Evolutionary conservation across 2,888 invertebrate genomes (phyloP), one percentile per base, ranked within the genome.

Genomic region (Hydriomena furcata): DNA sequence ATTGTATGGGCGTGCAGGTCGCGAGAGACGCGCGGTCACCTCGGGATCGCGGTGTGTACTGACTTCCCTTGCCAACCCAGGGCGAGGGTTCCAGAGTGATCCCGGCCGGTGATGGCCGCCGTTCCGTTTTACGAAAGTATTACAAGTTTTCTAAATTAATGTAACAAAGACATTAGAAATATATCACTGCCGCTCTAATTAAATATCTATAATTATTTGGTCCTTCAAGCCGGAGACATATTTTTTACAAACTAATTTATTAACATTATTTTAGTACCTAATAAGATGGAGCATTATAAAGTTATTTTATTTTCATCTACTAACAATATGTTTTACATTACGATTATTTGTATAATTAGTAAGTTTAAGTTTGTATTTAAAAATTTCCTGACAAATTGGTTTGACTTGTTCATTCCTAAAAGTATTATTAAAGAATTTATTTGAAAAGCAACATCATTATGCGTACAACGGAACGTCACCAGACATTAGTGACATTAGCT

Each of bases 41-140:
- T 52, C 64, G 61, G 71, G 60, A 64, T 72, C 81, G 78, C 80
- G 77, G 73, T 69, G 70, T 73, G 71, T 66, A 89, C 88, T 87
- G 75, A 73, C 70, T 72, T 70, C 69, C 65, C 65, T 60, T 61
- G 65, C 66, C 71, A 72, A 79, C 76, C 84, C 85, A 76, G 82
- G 85, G 80, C 79, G 77, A 82, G 79, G 80, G 79, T 76, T 69
- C 61, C 45, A 31, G 71, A 74, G 73, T 79, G 52, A 75, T 76
- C 83, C 84, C 84, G 82, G 87, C 84, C 80, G 85, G 80, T 73
- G 73, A 67, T 68, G 53, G 65, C 58, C 61, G 57, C 51, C 82
- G 82, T 79, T 84, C 77, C 88, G 68, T 85, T 86, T 55, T 63
- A 79, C 76, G 73, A 59, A 23, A 40, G 40, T 41, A 37, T 49